These are phyloP conservation scores for Cryptoblepharus egeriae DNA, from an alignment of 2,797 vertebrate genomes.

Conservation along the genomic window DNA sequence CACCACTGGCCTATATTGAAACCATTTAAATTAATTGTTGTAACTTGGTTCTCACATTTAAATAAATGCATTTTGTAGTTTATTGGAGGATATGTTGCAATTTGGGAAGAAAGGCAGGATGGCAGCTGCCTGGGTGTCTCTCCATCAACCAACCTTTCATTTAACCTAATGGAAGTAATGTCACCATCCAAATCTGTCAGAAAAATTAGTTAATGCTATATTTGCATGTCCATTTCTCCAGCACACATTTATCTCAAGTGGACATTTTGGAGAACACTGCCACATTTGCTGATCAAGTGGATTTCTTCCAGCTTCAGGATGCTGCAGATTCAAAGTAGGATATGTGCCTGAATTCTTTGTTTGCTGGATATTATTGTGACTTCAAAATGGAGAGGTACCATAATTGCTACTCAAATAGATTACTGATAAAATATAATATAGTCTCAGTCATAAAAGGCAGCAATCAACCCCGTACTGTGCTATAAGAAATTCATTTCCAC, in stretches of 20 bases:
- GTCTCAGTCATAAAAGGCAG: constrained; percentile 21
- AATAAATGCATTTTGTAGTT: neutral
- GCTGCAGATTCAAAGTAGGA: neutral
- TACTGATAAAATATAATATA: neutral
- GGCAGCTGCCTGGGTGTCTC: neutral
- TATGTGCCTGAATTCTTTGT: neutral
- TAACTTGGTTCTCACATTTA: neutral
- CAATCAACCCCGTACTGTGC: neutral
- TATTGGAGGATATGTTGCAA: neutral
- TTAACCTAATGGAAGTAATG: neutral
- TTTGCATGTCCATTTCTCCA: neutral
- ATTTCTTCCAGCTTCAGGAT: too few relatives aligned
- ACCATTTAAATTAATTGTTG: neutral
- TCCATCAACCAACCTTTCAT: neutral
- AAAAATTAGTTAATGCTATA: neutral
- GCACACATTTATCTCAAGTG: neutral
- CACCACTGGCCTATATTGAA: neutral
- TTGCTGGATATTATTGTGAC: neutral
- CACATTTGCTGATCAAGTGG: neutral
- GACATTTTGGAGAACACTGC: neutral
- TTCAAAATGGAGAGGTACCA: neutral
- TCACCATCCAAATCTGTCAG: neutral
- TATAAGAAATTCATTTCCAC: neutral
- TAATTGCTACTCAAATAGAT: constrained; percentile 14
- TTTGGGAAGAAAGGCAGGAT: neutral